Evolutionary conservation across 2,888 invertebrate species (phyloP), one percentile per base, ranked within the genome.

Genomic region (Nephrocerus scutellatus): DNA sequence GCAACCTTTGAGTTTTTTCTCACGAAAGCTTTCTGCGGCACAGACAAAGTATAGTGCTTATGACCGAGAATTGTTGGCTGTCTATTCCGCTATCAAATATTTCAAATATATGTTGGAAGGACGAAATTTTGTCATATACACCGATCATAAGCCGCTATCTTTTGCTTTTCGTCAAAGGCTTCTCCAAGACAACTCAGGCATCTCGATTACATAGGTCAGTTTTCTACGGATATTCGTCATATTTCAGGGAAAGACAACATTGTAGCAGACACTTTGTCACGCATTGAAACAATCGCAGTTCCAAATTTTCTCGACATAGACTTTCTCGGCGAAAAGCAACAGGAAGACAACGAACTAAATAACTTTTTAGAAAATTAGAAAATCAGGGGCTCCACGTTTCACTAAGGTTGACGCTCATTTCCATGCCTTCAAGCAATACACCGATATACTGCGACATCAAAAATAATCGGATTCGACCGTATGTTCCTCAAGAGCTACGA

Each of bases 21-120:
- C n/a, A n/a, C n/a, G n/a, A n/a, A n/a, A n/a, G n/a, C n/a, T 66
- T 2, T 49, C 41, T 13, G 35, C 52, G 2, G 38, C 60, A 0
- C 56, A 68, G 39, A 30, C 21, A 8, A 60, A 57, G 4, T 67
- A 65, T 30, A 57, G 59, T 12, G 56, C 55, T 18, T 67, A 65
- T 41, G 65, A 69, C 37, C 26, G 63, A 6, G 62, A 66, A 45
- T 52, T 68, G 0, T 46, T 65, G 2, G 62, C 60, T 0, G 59
- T 63, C 2, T 68, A 63, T 28, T 43, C 50, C 20, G 56, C 58
- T 2, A 48, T 66, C 3, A 54, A 54, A 30, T 46, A 62, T 37
- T 70, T 68, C 42, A 46, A 56, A 8, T 51, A 60, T 19, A 54
- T 62, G 50, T 25, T 68, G 1, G n/a, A n/a, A n/a, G n/a, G n/a